Percentiles rank a stretch among this genome's conserved stretches.
Conservation (phyloP, 1,140 invertebrate species). For the Heliconius eleuchia region DNA sequence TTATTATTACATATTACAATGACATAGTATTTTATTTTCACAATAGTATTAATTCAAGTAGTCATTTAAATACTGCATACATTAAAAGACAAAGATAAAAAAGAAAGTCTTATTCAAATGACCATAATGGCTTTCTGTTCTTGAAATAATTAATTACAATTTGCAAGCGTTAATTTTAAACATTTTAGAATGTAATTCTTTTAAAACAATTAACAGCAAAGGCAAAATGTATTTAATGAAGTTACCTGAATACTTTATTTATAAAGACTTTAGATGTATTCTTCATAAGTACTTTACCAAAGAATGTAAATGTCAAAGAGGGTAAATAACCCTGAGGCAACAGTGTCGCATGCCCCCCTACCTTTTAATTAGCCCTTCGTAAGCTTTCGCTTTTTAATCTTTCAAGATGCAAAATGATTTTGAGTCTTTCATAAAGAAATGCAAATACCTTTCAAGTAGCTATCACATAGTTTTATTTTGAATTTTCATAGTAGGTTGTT, state of each 20-base stretch:
- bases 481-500: no score
- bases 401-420: conserved; percentile 27
- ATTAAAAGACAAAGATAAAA: not conserved
- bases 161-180: conserved; percentile 7
- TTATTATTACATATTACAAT: not conserved
- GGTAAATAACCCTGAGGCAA: conserved; percentile 29
- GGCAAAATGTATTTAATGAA: conserved; percentile 2
- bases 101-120: not conserved
- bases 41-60: not conserved
- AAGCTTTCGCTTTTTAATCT: conserved; percentile 35
- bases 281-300: conserved; percentile 22
- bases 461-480: not conserved
- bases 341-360: conserved; percentile 41
- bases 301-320: conserved; percentile 29
- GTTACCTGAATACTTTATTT: conserved; percentile 24
- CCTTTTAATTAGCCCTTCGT: conserved; percentile 57
- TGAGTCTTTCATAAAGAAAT: not conserved
- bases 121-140: conserved; percentile 3
- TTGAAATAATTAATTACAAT: conserved; percentile 4
- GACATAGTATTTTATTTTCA: not conserved
- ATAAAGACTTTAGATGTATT: conserved; percentile 20
- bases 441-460: not conserved
- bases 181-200: conserved; percentile 12
- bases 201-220: conserved; percentile 2
- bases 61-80: not conserved